phyloP scores from a whole-genome alignment of 2,113 vertebrate genomes.

The Oreochromis spilurus region DNA sequence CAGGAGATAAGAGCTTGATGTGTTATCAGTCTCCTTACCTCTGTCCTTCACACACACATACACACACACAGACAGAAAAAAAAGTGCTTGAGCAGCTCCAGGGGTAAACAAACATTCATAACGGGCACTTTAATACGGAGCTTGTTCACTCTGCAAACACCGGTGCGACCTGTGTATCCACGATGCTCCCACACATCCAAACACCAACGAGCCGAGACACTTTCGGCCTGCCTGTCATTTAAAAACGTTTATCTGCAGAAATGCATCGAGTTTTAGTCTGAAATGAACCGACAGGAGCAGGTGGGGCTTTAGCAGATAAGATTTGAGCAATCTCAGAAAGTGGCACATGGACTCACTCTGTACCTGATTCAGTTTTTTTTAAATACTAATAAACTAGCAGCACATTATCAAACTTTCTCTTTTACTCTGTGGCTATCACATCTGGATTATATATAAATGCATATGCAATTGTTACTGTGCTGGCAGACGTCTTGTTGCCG shows the following conservation, averaged over 20 bases:
- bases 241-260: not conserved
- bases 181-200: not conserved
- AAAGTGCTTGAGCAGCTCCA: slow-evolving; percentile 63
- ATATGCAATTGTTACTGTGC: not conserved
- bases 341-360: not conserved
- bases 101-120: slow-evolving; percentile 67
- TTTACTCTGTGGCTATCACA: not conserved
- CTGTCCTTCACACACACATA: not conserved
- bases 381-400: slow-evolving; percentile 48
- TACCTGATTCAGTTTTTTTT: slow-evolving; percentile 27
- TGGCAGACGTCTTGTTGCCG: not conserved
- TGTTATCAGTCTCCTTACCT: slow-evolving; percentile 1
- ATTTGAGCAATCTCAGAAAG: slow-evolving; percentile 2
- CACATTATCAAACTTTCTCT: not conserved
- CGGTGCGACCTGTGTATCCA: not conserved
- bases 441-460: not conserved
- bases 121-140: slow-evolving; percentile 38
- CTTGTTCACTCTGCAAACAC: slow-evolving; percentile 37
- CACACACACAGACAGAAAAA: not conserved
- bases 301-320: not conserved
- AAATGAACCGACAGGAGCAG: not conserved
- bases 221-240: not conserved
- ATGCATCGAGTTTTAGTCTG: not conserved
- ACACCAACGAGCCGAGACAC: not conserved
- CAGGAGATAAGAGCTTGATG: slow-evolving; percentile 25